phyloP scores from a whole-genome alignment of 1,140 invertebrate species.

The Pectinophora gossypiella region DNA sequence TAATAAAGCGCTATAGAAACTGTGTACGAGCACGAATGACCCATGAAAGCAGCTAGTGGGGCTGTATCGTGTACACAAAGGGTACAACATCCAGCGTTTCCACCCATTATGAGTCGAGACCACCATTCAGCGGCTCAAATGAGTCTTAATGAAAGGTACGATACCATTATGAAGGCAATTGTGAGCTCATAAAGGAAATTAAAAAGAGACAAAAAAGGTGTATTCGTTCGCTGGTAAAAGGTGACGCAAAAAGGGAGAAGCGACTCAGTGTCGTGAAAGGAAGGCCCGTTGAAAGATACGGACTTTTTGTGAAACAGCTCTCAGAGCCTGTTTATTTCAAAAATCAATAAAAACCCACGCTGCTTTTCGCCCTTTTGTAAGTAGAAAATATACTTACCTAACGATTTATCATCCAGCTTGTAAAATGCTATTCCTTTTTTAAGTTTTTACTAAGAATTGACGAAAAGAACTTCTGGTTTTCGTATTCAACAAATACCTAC shows the following conservation, averaged over 20 bases:
- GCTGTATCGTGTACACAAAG: slow-evolving; percentile 54
- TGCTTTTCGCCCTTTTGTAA: too few relatives aligned
- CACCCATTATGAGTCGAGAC: slow-evolving; percentile 52
- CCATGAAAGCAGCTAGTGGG: slow-evolving; percentile 41
- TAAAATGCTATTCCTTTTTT: too few relatives aligned
- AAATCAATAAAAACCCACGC: not conserved
- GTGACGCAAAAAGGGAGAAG: not conserved
- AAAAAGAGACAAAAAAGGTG: slow-evolving; percentile 54
- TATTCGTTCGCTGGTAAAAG: slow-evolving; percentile 7
- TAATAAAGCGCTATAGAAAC: slow-evolving; percentile 47
- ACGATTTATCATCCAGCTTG: too few relatives aligned
- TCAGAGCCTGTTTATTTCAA: not conserved
- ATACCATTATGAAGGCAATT: slow-evolving; percentile 65
- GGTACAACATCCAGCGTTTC: slow-evolving; percentile 56
- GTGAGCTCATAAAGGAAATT: slow-evolving; percentile 66
- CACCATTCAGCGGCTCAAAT: slow-evolving; percentile 60
- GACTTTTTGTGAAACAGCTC: not conserved
- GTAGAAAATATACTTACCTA: too few relatives aligned
- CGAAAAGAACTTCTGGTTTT: too few relatives aligned
- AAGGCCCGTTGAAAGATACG: not conserved
- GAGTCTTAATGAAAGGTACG: slow-evolving; percentile 66
- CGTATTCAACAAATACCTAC: too few relatives aligned
- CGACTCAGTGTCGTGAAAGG: not conserved
- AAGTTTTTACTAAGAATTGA: too few relatives aligned
- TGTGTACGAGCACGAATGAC: slow-evolving; percentile 42